Evolutionary conservation across 2,113 vertebrate species (phyloP), one percentile per base, ranked within the genome.

Genomic region (Rynchops niger): DNA sequence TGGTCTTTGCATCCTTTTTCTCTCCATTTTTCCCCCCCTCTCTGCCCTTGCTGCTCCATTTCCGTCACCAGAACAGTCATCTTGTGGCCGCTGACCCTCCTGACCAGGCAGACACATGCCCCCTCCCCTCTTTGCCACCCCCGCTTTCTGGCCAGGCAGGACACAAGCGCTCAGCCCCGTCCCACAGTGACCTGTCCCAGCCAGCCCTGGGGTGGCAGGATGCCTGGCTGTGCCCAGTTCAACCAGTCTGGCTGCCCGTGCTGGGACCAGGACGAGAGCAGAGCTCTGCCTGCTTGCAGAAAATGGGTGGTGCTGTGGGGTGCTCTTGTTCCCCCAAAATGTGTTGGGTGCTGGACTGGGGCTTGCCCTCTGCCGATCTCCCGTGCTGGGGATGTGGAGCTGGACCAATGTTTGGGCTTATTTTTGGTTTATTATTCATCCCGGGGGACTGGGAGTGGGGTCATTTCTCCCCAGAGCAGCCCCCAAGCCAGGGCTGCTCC

Each of bases 401-500:
- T 34, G 22, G 15, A 38, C 40, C 19, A 42, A 23, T 2, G 3
- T 40, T 25, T 72, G 58, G n/a, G 58, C 15, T 56, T 73, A 49
- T 49, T 58, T 58, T 40, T 11, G 13, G 3, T 29, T 50, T 59
- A 21, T 81, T 56, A 9, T 34, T 34, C 34, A 40, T 38, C 27
- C 22, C 1, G 1, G 47, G 42, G 9, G 23, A 29, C 50, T 66
- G 12, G 43, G 36, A 34, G 21, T 1, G 2, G 43, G 21, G 8
- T 76, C 45, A 8, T 66, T 73, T 30, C 50, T 59, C 14, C 43
- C 61, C 18, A 42, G 69, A 43, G 42, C 21, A 49, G 11, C 36
- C 49, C 25, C 21, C 56, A 55, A 55, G 34, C 66, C 49, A 63
- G 65, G 30, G 21, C 26, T 38, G 17, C 55, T 45, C 38, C 26